Conservation (phyloP, 1,140 invertebrate genomes). For the Platyscapa corneri region DNA sequence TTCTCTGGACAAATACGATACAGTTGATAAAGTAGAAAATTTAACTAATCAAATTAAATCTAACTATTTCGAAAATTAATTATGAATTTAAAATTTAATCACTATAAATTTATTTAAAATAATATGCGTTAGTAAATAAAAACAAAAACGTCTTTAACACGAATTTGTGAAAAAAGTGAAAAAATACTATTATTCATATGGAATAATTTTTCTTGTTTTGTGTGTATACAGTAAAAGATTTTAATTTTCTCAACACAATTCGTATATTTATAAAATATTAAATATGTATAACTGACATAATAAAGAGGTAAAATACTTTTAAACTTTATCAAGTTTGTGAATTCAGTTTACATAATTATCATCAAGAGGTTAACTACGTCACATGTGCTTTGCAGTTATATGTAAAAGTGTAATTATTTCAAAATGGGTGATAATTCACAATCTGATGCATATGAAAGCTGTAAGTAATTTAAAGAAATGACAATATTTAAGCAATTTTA, state of each 20-base stretch:
- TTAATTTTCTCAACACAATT: not conserved
- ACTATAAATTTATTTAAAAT: not conserved
- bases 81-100: not conserved
- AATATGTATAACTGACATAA: not conserved
- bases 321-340: conserved; percentile 18
- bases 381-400: not conserved
- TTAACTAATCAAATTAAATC: not conserved
- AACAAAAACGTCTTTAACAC: not conserved
- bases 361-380: conserved; percentile 19
- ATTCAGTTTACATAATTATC: not conserved
- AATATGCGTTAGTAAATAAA: not conserved
- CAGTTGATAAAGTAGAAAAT: not conserved
- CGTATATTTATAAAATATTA: not conserved
- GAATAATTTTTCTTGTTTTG: not conserved
- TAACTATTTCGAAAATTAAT: not conserved
- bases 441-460: conserved; percentile 26
- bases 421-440: conserved; percentile 45
- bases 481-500: too few species aligned
- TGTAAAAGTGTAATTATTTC: not conserved
- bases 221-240: not conserved
- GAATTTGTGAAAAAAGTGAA: not conserved
- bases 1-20: too few species aligned
- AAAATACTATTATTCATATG: not conserved
- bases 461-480: not conserved
- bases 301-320: conserved; percentile 24